phyloP scores from a whole-genome alignment of 2,888 invertebrate genomes.

The Mythimna impura region DNA sequence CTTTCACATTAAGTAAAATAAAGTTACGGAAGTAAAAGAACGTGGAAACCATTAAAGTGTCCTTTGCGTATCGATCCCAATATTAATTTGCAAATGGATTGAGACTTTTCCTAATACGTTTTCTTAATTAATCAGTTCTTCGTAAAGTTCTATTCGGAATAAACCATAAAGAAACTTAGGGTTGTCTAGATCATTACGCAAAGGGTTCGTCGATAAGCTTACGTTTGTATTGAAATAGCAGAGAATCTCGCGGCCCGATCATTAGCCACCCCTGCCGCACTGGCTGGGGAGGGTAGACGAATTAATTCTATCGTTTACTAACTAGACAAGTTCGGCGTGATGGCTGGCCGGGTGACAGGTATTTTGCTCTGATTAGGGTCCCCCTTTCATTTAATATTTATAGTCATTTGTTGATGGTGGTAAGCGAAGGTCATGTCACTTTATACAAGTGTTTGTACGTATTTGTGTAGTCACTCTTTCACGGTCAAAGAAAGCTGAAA shows the following conservation, averaged over 20 bases:
- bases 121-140: constrained; percentile 44
- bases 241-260: constrained; percentile 50
- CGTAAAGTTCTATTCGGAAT: constrained; percentile 21
- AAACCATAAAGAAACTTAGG: constrained; percentile 42
- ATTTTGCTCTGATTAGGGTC: constrained; percentile 65
- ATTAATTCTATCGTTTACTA: constrained; percentile 63
- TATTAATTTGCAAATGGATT: constrained; percentile 39
- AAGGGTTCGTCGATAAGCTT: constrained; percentile 56
- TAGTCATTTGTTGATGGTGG: constrained; percentile 52
- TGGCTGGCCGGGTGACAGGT: constrained; percentile 61
- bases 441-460: constrained; percentile 8
- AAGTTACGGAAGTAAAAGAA: constrained; percentile 18
- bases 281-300: constrained; percentile 2
- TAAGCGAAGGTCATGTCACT: constrained; percentile 15
- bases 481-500: too few relatives aligned
- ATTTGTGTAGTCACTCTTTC: too few relatives aligned
- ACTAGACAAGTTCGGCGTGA: constrained; percentile 57
- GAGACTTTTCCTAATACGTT: constrained; percentile 23
- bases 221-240: constrained; percentile 54
- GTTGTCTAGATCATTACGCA: constrained; percentile 44
- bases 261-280: constrained; percentile 29
- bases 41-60: background rate
- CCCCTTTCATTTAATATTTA: constrained; percentile 58
- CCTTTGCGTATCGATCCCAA: constrained; percentile 26
- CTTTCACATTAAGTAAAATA: constrained; percentile 13